Conservation (phyloP, 2,113 vertebrate species). For the Lasiurus borealis region DNA sequence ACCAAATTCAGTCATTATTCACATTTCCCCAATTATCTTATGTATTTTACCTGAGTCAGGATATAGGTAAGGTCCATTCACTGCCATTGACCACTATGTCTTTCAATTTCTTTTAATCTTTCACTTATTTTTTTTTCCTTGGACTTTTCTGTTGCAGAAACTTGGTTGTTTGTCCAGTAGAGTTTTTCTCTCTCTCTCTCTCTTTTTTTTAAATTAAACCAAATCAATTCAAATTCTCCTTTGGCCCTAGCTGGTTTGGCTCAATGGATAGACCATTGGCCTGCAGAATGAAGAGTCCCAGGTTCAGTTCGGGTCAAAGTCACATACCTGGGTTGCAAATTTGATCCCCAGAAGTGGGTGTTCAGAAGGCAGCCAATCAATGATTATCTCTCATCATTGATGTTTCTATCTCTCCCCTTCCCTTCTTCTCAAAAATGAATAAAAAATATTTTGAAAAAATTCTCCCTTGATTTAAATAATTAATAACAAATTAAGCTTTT, state of each 20-base stretch:
- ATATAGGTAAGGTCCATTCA: neutral
- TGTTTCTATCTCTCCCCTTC: too few species aligned
- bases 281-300: too few species aligned
- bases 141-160: neutral
- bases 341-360: too few species aligned
- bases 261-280: too few species aligned
- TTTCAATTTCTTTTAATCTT: neutral
- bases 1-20: neutral
- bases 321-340: too few species aligned
- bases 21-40: neutral
- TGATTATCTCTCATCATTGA: too few species aligned
- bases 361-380: too few species aligned
- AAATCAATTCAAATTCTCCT: neutral
- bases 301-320: too few species aligned
- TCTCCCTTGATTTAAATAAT: conserved; percentile 28
- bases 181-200: neutral
- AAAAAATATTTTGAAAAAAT: neutral
- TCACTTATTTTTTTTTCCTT: conserved; percentile 29
- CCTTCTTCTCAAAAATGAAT: too few species aligned
- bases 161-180: neutral
- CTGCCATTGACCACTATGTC: neutral
- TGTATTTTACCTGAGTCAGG: neutral
- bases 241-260: neutral
- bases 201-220: neutral
- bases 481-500: conserved; percentile 22